Percentiles rank a stretch among this genome's conserved stretches.
These are phyloP conservation scores for Diplolepis rosae DNA, from an alignment of 2,888 invertebrate genomes.

Conservation along the genomic window DNA sequence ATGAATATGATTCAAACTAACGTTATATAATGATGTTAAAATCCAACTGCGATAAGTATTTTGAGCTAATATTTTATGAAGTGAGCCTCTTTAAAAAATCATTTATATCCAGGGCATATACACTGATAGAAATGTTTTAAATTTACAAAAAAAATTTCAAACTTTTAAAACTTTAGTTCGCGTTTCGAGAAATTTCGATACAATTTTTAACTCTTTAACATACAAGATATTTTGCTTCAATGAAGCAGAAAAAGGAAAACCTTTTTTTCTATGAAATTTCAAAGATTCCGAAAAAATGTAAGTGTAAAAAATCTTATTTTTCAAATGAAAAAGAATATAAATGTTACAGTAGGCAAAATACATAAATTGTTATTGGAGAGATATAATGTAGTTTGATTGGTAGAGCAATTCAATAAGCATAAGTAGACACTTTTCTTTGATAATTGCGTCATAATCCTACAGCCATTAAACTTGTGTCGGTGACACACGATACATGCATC, in stretches of 20 bases:
- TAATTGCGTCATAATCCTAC: neutral
- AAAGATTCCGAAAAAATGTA: neutral
- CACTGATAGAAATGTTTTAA: too few relatives aligned
- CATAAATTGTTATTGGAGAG: neutral
- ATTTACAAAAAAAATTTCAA: too few relatives aligned
- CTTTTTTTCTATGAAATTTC: neutral
- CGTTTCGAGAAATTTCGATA: too few relatives aligned
- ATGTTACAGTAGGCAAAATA: too few relatives aligned
- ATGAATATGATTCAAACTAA: too few relatives aligned
- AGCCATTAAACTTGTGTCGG: neutral
- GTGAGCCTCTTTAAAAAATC: too few relatives aligned
- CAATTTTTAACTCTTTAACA: neutral
- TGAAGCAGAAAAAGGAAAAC: neutral
- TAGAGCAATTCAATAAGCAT: neutral
- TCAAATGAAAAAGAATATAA: too few relatives aligned
- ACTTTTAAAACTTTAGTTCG: too few relatives aligned
- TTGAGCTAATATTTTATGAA: conserved; percentile 11
- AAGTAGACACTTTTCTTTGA: neutral
- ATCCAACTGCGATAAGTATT: neutral
- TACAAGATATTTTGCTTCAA: neutral
- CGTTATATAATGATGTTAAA: too few relatives aligned
- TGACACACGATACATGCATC: neutral
- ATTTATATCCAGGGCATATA: too few relatives aligned
- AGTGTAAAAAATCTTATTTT: too few relatives aligned
- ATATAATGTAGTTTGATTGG: neutral